Percentiles rank a stretch among this genome's conserved stretches.
Conservation (phyloP, 2,888 invertebrate species). For the Catocala sponsa region DNA sequence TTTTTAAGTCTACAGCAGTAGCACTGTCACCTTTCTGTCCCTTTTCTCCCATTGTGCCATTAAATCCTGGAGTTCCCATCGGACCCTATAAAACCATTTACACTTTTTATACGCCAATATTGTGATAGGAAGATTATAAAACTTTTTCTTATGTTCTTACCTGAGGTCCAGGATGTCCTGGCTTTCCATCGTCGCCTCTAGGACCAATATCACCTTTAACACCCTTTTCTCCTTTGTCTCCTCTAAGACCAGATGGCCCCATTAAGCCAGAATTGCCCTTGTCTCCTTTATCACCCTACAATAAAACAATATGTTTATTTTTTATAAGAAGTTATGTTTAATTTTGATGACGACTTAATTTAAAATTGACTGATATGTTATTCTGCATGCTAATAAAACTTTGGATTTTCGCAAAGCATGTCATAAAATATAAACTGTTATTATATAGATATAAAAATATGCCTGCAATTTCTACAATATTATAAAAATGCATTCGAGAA, state of each 20-base stretch:
- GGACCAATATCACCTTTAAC: constrained; percentile 47
- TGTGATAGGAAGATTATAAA: not conserved
- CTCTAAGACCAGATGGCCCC: constrained; percentile 78
- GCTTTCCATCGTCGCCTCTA: constrained; percentile 48
- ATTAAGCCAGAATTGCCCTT: constrained; percentile 35
- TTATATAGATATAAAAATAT: no score
- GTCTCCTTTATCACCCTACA: constrained; percentile 31
- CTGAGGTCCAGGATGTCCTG: constrained; percentile 43
- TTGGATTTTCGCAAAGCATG: no score
- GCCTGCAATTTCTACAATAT: no score
- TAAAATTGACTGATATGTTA: no score
- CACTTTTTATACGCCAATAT: not conserved
- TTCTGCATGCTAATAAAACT: no score
- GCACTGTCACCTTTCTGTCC: constrained; percentile 73
- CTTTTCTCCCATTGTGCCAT: constrained; percentile 61
- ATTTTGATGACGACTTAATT: no score
- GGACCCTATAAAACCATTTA: constrained; percentile 47
- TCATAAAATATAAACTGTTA: no score
- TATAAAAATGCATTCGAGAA: no score
- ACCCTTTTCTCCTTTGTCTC: constrained; percentile 88
- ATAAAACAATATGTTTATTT: not conserved
- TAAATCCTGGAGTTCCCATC: constrained; percentile 51
- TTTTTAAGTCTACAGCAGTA: constrained; percentile 55
- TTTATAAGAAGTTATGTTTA: no score
- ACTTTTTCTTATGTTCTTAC: constrained; percentile 31